Percentiles rank a stretch among this genome's conserved stretches.
These are phyloP conservation scores for Sarcophaga bullata DNA, from an alignment of 1,140 invertebrate genomes.

Conservation along the genomic window DNA sequence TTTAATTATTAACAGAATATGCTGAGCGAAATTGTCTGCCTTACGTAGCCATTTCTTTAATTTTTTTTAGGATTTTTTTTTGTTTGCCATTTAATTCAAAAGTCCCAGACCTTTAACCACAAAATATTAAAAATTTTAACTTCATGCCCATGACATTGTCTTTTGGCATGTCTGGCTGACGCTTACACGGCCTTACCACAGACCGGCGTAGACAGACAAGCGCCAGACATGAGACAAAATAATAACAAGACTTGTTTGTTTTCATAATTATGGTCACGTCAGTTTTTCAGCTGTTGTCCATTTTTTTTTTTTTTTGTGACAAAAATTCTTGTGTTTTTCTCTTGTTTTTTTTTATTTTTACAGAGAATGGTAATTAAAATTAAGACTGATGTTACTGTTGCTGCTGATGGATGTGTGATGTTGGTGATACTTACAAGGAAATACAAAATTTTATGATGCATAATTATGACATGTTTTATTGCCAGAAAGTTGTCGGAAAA, in stretches of 20 bases:
- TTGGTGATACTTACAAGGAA: not conserved
- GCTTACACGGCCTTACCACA: not conserved
- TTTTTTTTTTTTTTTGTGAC: not conserved
- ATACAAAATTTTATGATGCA: conserved; percentile 11
- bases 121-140: conserved; percentile 2
- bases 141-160: conserved; percentile 13
- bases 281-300: conserved; percentile 3
- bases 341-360: too few species aligned
- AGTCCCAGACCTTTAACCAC: not conserved
- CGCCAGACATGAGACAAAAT: not conserved
- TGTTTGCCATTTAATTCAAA: not conserved
- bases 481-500: too few species aligned
- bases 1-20: too few species aligned
- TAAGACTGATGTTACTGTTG: not conserved
- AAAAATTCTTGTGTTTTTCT: too few species aligned
- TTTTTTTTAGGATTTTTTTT: not conserved
- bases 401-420: not conserved
- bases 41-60: not conserved
- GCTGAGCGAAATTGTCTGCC: too few species aligned
- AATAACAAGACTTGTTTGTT: conserved; percentile 4
- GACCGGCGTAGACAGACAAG: not conserved
- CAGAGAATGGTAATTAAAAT: not conserved
- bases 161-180: not conserved
- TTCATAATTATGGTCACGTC: conserved; percentile 16
- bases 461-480: conserved; percentile 15